These are phyloP conservation scores for Plodia interpunctella DNA, from an alignment of 1,140 invertebrate genomes.

Conservation along the genomic window DNA sequence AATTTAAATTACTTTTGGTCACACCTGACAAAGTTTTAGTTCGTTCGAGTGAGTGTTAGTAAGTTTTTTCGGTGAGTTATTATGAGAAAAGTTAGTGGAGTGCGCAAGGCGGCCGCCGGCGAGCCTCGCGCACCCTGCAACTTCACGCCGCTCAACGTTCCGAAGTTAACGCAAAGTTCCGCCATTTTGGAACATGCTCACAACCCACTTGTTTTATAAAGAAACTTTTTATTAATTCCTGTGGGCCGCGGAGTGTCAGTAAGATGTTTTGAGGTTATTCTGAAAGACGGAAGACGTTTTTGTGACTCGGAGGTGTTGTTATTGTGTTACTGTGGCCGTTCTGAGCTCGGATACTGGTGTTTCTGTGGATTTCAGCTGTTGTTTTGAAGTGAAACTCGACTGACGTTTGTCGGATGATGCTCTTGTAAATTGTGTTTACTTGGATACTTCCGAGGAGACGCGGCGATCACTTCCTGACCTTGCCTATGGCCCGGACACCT, in stretches of 20 bases:
- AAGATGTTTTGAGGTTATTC: constrained; percentile 77
- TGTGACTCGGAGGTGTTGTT: constrained; percentile 48
- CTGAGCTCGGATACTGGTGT: constrained; percentile 39
- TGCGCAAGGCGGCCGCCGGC: constrained; percentile 56
- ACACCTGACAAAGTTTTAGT: constrained; percentile 43
- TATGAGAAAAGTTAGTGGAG: constrained; percentile 67
- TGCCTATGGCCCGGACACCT: constrained; percentile 43
- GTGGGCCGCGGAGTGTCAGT: constrained; percentile 76
- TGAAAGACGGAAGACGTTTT: constrained; percentile 58
- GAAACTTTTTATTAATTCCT: constrained; percentile 79
- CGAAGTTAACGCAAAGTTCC: constrained; percentile 78
- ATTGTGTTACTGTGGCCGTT: constrained; percentile 38
- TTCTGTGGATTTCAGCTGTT: constrained; percentile 61
- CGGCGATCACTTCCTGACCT: constrained; percentile 49
- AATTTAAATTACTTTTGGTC: constrained; percentile 38
- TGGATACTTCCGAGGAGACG: constrained; percentile 50
- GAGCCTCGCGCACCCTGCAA: constrained; percentile 67
- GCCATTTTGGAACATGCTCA: constrained; percentile 79
- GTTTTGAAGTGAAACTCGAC: constrained; percentile 71
- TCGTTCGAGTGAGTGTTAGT: constrained; percentile 37
- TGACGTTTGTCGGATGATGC: constrained; percentile 62
- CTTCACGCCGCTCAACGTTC: constrained; percentile 75
- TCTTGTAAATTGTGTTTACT: constrained; percentile 71
- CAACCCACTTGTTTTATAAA: constrained; percentile 79
- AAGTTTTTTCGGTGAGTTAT: constrained; percentile 61